Evolutionary conservation across 2,888 invertebrate genomes (phyloP).

Genomic region (Eremobia ochroleuca): DNA sequence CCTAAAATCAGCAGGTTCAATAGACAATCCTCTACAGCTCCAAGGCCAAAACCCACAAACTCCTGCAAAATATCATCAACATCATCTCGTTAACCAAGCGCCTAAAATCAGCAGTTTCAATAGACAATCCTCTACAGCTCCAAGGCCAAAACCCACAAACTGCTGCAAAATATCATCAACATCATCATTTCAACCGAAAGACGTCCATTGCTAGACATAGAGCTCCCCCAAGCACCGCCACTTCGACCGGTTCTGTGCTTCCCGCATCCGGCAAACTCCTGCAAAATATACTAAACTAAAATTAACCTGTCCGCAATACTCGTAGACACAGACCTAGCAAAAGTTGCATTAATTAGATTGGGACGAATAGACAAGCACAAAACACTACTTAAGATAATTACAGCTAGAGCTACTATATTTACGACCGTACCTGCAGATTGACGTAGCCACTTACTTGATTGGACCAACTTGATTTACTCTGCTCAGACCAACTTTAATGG

Average conservation of each 20-base stretch:
- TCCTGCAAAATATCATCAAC: not conserved
- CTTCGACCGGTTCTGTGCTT: not conserved
- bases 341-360: slow-evolving; percentile 27
- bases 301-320: not conserved
- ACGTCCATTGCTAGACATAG: not conserved
- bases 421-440: slow-evolving; percentile 24
- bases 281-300: not conserved
- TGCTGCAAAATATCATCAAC: not conserved
- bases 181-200: not conserved
- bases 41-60: not conserved
- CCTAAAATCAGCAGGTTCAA: too few species aligned
- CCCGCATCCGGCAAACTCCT: not conserved
- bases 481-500: slow-evolving; percentile 1
- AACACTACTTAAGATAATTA: slow-evolving; percentile 23
- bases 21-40: not conserved
- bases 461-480: slow-evolving; percentile 42
- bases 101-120: not conserved
- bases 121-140: not conserved
- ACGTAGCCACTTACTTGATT: slow-evolving; percentile 52
- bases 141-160: not conserved
- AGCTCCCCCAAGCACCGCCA: not conserved
- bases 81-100: not conserved
- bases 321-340: not conserved
- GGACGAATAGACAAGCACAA: slow-evolving; percentile 13
- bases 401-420: slow-evolving; percentile 8